These are phyloP conservation scores for Contarinia nasturtii DNA, from an alignment of 1,140 invertebrate genomes.

Conservation along the genomic window DNA sequence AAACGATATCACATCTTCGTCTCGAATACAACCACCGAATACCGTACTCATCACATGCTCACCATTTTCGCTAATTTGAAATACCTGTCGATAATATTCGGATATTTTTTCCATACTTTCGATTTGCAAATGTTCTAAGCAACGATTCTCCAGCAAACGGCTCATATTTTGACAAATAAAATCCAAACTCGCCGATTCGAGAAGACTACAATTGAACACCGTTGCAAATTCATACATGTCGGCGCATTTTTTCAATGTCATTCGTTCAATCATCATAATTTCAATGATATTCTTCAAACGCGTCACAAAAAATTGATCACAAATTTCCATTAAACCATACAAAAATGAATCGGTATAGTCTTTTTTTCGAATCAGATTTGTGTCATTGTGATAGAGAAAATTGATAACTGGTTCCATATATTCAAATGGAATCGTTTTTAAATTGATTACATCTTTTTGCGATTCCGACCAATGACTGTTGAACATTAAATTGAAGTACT, in stretches of 20 bases:
- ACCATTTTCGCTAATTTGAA: slow-evolving; percentile 10
- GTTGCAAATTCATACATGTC: slow-evolving; percentile 40
- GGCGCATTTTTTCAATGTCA: slow-evolving; percentile 43
- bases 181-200: slow-evolving; percentile 37
- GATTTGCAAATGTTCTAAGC: slow-evolving; percentile 33
- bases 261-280: slow-evolving; percentile 28
- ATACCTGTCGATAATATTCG: slow-evolving; percentile 29
- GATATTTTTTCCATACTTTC: slow-evolving; percentile 32
- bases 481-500: slow-evolving; percentile 55
- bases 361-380: slow-evolving; percentile 24
- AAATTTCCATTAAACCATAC: slow-evolving; percentile 38
- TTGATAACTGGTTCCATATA: slow-evolving; percentile 35
- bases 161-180: slow-evolving; percentile 44
- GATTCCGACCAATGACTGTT: slow-evolving; percentile 38
- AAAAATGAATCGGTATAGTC: slow-evolving; percentile 27
- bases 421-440: slow-evolving; percentile 15
- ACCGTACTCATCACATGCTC: slow-evolving; percentile 33
- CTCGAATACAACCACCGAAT: slow-evolving; percentile 27
- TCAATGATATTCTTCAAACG: slow-evolving; percentile 41
- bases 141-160: slow-evolving; percentile 34
- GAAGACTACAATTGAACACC: slow-evolving; percentile 35
- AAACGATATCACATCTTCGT: slow-evolving; percentile 28
- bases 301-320: slow-evolving; percentile 42
- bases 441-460: slow-evolving; percentile 16
- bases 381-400: slow-evolving; percentile 39